Evolutionary conservation across 1,140 invertebrate genomes (phyloP).

Genomic region (Drosophila lacteicornis): DNA sequence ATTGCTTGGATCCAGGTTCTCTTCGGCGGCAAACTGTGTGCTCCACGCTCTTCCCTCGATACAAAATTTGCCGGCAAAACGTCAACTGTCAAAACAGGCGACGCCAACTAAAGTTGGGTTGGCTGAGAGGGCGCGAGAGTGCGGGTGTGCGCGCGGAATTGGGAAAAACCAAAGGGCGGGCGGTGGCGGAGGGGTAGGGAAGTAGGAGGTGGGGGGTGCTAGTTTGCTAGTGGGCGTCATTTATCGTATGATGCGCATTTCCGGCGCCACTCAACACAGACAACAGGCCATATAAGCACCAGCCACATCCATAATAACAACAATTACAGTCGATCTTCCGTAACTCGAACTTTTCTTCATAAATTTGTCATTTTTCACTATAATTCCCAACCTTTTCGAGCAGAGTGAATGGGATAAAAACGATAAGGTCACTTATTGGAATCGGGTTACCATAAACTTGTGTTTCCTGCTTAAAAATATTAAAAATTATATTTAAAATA

Average conservation of each 20-base stretch:
- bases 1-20: slow-evolving; percentile 7
- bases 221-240: slow-evolving; percentile 49
- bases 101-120: slow-evolving; percentile 41
- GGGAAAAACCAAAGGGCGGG: slow-evolving; percentile 9
- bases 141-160: not conserved
- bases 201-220: not conserved
- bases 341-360: not conserved
- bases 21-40: slow-evolving; percentile 12
- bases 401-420: not conserved
- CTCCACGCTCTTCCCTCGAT: not conserved
- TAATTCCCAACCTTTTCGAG: not conserved
- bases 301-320: slow-evolving; percentile 25
- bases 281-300: slow-evolving; percentile 21
- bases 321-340: slow-evolving; percentile 10
- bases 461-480: no score
- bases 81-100: slow-evolving; percentile 73
- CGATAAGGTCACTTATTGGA: not conserved
- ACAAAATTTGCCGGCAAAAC: slow-evolving; percentile 72
- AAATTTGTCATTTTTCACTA: not conserved
- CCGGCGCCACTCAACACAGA: slow-evolving; percentile 69
- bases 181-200: not conserved
- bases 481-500: no score
- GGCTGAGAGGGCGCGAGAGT: not conserved
- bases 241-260: slow-evolving; percentile 72
- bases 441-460: no score